Evolutionary conservation across 2,888 invertebrate species (phyloP).

Genomic region (Leistus spinibarbis): DNA sequence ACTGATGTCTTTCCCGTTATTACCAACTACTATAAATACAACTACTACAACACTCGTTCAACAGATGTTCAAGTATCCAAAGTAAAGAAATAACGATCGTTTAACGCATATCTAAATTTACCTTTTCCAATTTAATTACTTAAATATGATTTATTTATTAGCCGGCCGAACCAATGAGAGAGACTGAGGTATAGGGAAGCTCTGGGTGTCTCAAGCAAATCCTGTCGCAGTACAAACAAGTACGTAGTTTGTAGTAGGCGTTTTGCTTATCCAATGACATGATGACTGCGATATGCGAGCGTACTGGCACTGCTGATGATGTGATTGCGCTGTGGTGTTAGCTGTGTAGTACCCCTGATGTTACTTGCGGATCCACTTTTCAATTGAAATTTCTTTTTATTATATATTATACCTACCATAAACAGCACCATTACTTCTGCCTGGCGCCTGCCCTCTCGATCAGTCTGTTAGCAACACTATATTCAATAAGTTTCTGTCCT

Average conservation of each 20-base stretch:
- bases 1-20: not conserved
- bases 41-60: not conserved
- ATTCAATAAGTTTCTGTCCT: not conserved
- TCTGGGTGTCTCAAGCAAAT: constrained; percentile 63
- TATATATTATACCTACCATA: no score
- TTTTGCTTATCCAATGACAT: constrained; percentile 54
- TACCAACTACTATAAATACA: not conserved
- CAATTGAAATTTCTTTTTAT: constrained; percentile 32
- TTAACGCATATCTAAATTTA: not conserved
- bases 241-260: constrained; percentile 63
- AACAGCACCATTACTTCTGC: not conserved
- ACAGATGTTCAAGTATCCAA: not conserved
- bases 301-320: constrained; percentile 46
- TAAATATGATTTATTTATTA: constrained; percentile 64
- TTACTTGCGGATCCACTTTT: constrained; percentile 48
- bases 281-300: constrained; percentile 51
- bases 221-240: constrained; percentile 67
- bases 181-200: constrained; percentile 74
- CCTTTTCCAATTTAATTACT: constrained; percentile 44
- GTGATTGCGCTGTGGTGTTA: constrained; percentile 56
- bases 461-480: not conserved
- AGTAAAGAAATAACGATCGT: not conserved
- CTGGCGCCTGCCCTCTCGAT: not conserved
- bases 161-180: constrained; percentile 77
- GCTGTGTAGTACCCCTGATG: constrained; percentile 48